Evolutionary conservation across 2,888 invertebrate species (phyloP).

Genomic region (Dysmachus trigonus): DNA sequence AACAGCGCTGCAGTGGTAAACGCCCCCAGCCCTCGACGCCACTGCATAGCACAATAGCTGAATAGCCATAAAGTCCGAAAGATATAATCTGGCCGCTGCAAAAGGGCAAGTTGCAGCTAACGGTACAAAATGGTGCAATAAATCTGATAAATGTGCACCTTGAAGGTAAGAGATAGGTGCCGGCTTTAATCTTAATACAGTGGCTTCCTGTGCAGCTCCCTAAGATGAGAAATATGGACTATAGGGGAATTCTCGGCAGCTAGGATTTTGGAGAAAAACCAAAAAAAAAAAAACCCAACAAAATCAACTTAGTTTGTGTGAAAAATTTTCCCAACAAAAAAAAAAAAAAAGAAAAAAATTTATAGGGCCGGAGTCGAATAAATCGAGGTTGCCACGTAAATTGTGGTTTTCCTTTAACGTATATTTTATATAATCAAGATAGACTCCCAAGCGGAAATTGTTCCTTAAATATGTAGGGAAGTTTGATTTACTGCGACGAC

Average conservation of each 20-base stretch:
- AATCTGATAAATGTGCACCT: conserved; percentile 31
- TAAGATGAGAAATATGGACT: conserved; percentile 1
- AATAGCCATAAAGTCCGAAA: background rate
- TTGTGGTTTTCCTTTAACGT: conserved; percentile 21
- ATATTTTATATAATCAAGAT: background rate
- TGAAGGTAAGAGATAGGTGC: background rate
- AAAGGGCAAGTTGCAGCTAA: conserved; percentile 25
- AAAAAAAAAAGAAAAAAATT: background rate
- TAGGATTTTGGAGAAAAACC: background rate
- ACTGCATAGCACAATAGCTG: background rate
- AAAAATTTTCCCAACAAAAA: background rate
- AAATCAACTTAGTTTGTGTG: background rate
- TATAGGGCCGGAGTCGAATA: background rate
- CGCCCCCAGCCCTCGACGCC: background rate
- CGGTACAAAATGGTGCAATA: conserved; percentile 23
- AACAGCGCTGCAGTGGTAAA: background rate
- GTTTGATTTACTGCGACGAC: background rate
- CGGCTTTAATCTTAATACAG: conserved; percentile 27
- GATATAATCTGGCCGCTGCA: background rate
- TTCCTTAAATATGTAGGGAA: conserved; percentile 3
- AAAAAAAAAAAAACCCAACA: background rate
- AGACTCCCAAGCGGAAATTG: background rate
- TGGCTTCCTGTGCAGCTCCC: background rate
- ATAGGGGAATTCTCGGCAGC: background rate
- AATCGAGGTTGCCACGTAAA: conserved; percentile 10